Evolutionary conservation across 2,888 invertebrate species (phyloP).

Genomic region (Phyllotreta cruciferae): DNA sequence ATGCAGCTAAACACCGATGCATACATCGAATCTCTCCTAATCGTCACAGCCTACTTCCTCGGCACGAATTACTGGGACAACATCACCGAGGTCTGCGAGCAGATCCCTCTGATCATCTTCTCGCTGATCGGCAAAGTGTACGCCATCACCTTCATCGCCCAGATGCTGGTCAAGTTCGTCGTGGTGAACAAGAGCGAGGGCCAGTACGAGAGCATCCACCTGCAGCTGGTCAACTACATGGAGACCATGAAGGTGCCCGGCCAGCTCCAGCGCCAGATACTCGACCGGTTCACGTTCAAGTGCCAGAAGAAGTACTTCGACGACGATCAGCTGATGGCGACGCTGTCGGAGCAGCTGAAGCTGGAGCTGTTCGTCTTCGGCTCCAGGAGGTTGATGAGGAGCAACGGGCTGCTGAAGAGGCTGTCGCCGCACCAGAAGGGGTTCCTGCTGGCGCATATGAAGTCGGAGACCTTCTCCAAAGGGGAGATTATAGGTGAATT

Average conservation of each 20-base stretch:
- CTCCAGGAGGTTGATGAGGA: slow-evolving; percentile 60
- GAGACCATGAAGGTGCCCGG: slow-evolving; percentile 62
- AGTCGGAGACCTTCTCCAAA: slow-evolving; percentile 20
- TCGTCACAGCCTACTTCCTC: slow-evolving; percentile 23
- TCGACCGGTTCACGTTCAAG: slow-evolving; percentile 63
- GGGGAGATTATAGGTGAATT: slow-evolving; percentile 59
- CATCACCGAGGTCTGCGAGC: slow-evolving; percentile 35
- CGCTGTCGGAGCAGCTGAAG: slow-evolving; percentile 53
- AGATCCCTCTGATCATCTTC: slow-evolving; percentile 42
- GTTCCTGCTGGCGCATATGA: slow-evolving; percentile 31
- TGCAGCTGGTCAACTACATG: slow-evolving; percentile 63
- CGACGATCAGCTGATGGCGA: slow-evolving; percentile 54
- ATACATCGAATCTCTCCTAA: slow-evolving; percentile 12
- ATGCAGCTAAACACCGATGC: background rate
- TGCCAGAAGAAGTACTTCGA: slow-evolving; percentile 64
- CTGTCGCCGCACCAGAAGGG: slow-evolving; percentile 56
- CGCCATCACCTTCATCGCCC: slow-evolving; percentile 45
- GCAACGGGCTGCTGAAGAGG: slow-evolving; percentile 59
- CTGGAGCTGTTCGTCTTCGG: slow-evolving; percentile 61
- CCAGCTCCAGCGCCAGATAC: slow-evolving; percentile 59
- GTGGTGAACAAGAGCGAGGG: slow-evolving; percentile 53
- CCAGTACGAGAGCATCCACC: slow-evolving; percentile 61
- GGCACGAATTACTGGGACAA: slow-evolving; percentile 2
- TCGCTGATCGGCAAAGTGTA: slow-evolving; percentile 46
- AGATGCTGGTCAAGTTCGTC: slow-evolving; percentile 47